phyloP scores from a whole-genome alignment of 2,888 invertebrate species.

The Melieria omissa region DNA sequence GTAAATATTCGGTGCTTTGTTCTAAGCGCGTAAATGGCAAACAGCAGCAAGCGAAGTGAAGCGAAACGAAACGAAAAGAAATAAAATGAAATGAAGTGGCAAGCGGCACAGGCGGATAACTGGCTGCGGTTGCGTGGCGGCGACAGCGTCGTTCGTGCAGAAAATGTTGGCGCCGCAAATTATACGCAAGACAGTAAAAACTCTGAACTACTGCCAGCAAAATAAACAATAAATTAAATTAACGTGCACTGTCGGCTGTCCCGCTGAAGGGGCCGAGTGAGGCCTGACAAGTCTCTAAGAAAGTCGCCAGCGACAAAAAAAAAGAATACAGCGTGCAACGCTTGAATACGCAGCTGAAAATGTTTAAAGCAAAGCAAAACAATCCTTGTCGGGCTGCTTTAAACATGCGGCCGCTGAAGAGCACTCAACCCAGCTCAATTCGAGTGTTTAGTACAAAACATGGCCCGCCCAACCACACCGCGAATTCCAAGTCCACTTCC shows the following conservation, averaged over 20 bases:
- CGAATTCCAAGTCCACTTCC: no score
- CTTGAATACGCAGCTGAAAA: slow-evolving; percentile 5
- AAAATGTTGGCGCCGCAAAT: slow-evolving; percentile 8
- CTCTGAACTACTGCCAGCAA: slow-evolving; percentile 33
- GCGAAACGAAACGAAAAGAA: not conserved
- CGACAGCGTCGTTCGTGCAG: not conserved
- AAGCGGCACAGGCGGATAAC: not conserved
- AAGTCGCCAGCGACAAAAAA: not conserved
- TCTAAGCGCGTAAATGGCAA: no score
- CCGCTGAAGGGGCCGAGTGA: slow-evolving; percentile 39
- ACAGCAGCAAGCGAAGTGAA: no score
- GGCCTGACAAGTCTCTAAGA: not conserved
- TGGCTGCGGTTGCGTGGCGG: not conserved
- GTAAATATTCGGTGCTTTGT: no score
- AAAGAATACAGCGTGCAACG: slow-evolving; percentile 30
- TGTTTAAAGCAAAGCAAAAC: not conserved
- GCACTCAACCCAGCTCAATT: no score
- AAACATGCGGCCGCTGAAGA: no score
- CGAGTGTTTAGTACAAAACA: no score
- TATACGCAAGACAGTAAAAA: slow-evolving; percentile 12
- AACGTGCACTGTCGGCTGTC: slow-evolving; percentile 52
- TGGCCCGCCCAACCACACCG: no score
- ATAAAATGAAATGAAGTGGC: slow-evolving; percentile 5
- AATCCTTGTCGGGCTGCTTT: no score
- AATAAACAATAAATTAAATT: slow-evolving; percentile 52